A percentile compares a stretch with the other conserved stretches of the same genome.
Conservation (phyloP, 2,797 vertebrate genomes). For the Clarias platycephalus region DNA sequence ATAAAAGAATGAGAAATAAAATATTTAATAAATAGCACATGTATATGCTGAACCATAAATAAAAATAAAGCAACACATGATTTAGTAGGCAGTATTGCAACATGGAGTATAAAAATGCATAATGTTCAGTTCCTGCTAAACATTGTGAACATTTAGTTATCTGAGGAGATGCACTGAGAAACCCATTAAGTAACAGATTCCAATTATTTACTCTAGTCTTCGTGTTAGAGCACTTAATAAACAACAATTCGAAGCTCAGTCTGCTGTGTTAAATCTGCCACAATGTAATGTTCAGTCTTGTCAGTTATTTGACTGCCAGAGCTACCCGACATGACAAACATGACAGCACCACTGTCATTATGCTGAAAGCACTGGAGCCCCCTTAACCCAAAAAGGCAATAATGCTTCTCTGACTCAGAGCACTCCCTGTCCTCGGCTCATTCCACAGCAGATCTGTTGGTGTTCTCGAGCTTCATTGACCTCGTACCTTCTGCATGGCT, state of each 20-base stretch:
- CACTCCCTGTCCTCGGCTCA: slow-evolving; percentile 11
- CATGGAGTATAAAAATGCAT: not conserved
- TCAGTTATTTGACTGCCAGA: slow-evolving; percentile 30
- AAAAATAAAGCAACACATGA: not conserved
- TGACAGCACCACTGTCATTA: slow-evolving; percentile 41
- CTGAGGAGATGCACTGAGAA: slow-evolving; percentile 16
- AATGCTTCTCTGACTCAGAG: slow-evolving; percentile 7
- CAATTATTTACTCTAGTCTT: slow-evolving; percentile 45
- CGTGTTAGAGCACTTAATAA: slow-evolving; percentile 32
- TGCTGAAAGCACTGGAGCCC: slow-evolving; percentile 16
- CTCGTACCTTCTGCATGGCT: slow-evolving; percentile 45
- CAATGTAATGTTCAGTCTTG: slow-evolving; percentile 29
- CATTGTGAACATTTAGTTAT: slow-evolving; percentile 27
- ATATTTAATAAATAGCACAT: not conserved
- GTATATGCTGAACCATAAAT: too few relatives aligned
- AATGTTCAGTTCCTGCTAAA: slow-evolving; percentile 19
- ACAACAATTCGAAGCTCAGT: slow-evolving; percentile 42
- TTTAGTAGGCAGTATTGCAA: not conserved
- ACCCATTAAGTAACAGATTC: slow-evolving; percentile 20
- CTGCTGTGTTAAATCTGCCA: slow-evolving; percentile 43
- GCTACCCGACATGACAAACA: slow-evolving; percentile 40
- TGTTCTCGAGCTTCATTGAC: slow-evolving; percentile 36
- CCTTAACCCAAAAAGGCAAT: slow-evolving; percentile 30
- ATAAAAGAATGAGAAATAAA: not conserved
- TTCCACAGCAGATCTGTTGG: slow-evolving; percentile 26